Percentiles rank a stretch among this genome's conserved stretches.
Evolutionary conservation across 2,888 invertebrate genomes (phyloP).

Genomic region (Dromius quadrimaculatus): DNA sequence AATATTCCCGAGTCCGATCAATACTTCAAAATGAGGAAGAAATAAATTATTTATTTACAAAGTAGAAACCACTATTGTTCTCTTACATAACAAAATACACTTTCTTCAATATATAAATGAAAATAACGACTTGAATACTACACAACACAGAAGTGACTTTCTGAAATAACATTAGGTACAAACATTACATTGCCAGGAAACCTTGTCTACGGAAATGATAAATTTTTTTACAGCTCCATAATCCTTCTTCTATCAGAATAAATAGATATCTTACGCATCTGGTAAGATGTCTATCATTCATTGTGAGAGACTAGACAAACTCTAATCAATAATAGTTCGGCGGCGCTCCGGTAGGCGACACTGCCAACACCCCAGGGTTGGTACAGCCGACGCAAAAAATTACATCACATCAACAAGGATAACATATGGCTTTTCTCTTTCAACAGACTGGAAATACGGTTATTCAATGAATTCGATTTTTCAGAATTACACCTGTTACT

Average conservation of each 20-base stretch:
- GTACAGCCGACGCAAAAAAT: constrained; percentile 39
- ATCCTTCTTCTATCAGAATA: not conserved
- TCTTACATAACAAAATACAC: too few species aligned
- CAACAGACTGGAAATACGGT: not conserved
- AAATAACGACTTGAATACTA: too few species aligned
- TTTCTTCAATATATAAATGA: not conserved
- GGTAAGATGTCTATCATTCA: constrained; percentile 32
- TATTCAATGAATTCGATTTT: constrained; percentile 32
- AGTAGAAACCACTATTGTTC: too few species aligned
- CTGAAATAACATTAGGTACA: too few species aligned
- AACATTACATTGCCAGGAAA: too few species aligned
- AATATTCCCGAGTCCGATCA: too few species aligned
- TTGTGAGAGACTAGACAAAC: constrained; percentile 51
- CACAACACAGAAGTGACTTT: too few species aligned
- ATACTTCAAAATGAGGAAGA: too few species aligned
- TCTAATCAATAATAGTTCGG: constrained; percentile 54
- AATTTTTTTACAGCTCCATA: too few species aligned
- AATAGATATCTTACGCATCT: constrained; percentile 23
- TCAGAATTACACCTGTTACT: constrained; percentile 15
- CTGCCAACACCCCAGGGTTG: constrained; percentile 20
- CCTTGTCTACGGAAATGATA: too few species aligned
- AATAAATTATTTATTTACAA: too few species aligned
- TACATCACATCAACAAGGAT: constrained; percentile 26
- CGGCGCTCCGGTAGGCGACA: constrained; percentile 53
- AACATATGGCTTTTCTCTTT: constrained; percentile 35